Base-by-base conservation (phyloP, 1,140 invertebrate genomes). In the Lepidurus couesii region DNA sequence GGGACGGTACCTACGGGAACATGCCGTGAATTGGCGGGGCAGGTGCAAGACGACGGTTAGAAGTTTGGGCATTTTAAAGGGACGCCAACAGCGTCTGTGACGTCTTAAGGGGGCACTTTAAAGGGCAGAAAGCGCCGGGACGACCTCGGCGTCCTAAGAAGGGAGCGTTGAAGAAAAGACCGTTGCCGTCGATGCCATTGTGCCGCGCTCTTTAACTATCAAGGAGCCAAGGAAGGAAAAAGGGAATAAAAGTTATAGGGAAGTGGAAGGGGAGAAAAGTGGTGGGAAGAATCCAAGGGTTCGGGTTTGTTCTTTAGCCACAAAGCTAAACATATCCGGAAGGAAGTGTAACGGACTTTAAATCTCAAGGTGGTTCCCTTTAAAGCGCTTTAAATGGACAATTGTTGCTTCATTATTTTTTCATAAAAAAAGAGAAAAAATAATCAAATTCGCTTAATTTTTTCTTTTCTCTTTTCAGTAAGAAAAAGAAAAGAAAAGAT, bases 41-140 rank as follows among this genome's bases (percentile, higher is more conserved):
- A 65, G 53, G 53, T 65, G 53, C 53, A 65, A 65, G 53, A 65
- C 53, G 53, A 65, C 53, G 53, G 53, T 65, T 65, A 65, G 53
- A 34, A 34, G 53, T 65, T 65, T 21, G 16, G 13, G n/a, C 34
- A 4, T 34, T 65, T 65, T 65, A 65, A 65, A 65, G 53, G 53
- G 53, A 65, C 53, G 53, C 21, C 34, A 34, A 34, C 34, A 65
- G 1, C 53, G 53, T 65, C 53, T 65, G n/a, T 65, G 53, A 65
- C 53, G 53, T 65, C 53, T 13, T 65, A 4, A n/a, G 5, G 13
- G 13, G 53, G 53, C 16, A 5, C 53, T 65, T 65, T 65, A 65
- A 65, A 65, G n/a, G 53, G 21, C 16, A 21, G n/a, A 65, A 16
- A 8, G 16, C 53, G 21, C n/a, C 16, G 5, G 10, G 53, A n/a